These are phyloP conservation scores for Erebia epiphron DNA, from an alignment of 2,888 invertebrate species.

Conservation along the genomic window DNA sequence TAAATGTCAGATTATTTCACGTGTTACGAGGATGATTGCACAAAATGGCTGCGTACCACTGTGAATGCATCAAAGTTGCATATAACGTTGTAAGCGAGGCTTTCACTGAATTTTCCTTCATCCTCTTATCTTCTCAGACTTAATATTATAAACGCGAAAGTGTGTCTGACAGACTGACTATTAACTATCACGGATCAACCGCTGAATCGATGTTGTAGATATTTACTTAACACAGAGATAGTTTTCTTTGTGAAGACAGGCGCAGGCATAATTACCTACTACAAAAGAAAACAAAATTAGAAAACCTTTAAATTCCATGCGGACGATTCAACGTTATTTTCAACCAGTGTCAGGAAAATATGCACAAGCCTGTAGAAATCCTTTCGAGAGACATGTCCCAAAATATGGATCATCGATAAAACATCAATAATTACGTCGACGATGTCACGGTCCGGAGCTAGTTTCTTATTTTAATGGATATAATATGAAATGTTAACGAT, in stretches of 20 bases:
- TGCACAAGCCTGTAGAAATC: neutral
- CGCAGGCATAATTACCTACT: neutral
- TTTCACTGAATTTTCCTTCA: conserved; percentile 26
- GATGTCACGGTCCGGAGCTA: neutral
- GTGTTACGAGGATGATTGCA: conserved; percentile 22
- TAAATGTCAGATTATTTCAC: conserved; percentile 28
- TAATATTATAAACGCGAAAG: neutral
- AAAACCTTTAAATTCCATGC: neutral
- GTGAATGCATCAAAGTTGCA: neutral
- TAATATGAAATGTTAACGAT: conserved; percentile 18
- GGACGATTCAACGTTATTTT: neutral
- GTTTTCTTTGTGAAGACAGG: neutral
- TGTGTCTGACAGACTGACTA: neutral
- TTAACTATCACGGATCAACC: neutral
- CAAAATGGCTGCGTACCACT: conserved; percentile 17
- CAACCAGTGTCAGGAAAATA: too few species aligned
- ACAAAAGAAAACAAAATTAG: neutral
- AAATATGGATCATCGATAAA: too few species aligned
- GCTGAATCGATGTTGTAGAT: neutral
- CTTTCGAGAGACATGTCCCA: neutral
- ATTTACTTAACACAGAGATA: neutral
- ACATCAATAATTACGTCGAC: neutral
- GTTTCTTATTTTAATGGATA: neutral
- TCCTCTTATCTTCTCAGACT: neutral
- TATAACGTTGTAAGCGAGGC: conserved; percentile 11